Evolutionary conservation across 1,140 invertebrate species (phyloP).

Genomic region (Harlomillsia oculata): DNA sequence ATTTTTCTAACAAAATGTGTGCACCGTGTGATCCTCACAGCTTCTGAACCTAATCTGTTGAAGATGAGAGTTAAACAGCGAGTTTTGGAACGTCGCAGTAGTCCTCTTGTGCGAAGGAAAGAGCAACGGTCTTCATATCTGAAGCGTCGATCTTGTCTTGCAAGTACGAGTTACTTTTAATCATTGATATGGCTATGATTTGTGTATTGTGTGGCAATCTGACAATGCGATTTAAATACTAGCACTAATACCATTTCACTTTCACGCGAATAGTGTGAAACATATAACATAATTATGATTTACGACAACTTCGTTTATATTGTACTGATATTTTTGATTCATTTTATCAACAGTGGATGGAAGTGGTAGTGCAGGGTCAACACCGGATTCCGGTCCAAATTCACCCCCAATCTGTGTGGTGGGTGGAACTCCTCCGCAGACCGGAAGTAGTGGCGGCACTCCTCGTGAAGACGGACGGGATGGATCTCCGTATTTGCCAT

Average conservation of each 20-base stretch:
- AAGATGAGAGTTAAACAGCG: slow-evolving; percentile 93
- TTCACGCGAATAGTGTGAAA: too few species aligned
- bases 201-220: too few species aligned
- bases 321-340: background rate
- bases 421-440: slow-evolving; percentile 46
- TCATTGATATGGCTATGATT: too few species aligned
- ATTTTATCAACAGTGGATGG: slow-evolving; percentile 43
- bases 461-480: slow-evolving; percentile 46
- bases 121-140: slow-evolving; percentile 60
- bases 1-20: background rate
- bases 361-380: slow-evolving; percentile 54
- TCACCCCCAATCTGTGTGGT: slow-evolving; percentile 59
- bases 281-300: background rate
- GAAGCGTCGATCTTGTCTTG: slow-evolving; percentile 64
- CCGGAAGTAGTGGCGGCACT: slow-evolving; percentile 48
- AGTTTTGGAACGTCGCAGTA: slow-evolving; percentile 78
- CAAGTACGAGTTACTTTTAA: slow-evolving; percentile 55
- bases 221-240: too few species aligned
- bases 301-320: too few species aligned
- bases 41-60: slow-evolving; percentile 92
- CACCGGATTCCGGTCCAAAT: slow-evolving; percentile 62
- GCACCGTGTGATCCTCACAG: slow-evolving; percentile 46
- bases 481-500: slow-evolving; percentile 45
- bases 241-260: too few species aligned
- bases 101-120: slow-evolving; percentile 74